phyloP scores from a whole-genome alignment of 2,888 invertebrate genomes.

The Neuroscelio doddi region DNA sequence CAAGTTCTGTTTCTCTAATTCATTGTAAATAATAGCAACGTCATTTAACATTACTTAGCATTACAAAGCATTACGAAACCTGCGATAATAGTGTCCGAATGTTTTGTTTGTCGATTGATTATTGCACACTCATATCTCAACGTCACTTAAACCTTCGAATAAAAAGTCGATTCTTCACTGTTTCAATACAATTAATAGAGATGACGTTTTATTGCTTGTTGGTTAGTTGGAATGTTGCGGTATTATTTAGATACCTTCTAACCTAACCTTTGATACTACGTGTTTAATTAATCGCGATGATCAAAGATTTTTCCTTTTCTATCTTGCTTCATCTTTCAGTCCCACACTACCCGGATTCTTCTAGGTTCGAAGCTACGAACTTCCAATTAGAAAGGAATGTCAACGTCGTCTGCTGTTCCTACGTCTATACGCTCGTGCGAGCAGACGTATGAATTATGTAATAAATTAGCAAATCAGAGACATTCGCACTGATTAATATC shows the following conservation, averaged over 20 bases:
- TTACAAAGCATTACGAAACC: slow-evolving; percentile 8
- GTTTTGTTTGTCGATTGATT: slow-evolving; percentile 18
- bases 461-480: slow-evolving; percentile 55
- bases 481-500: slow-evolving; percentile 44
- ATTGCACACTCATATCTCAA: background rate
- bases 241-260: slow-evolving; percentile 30
- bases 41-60: slow-evolving; percentile 12
- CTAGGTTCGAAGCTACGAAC: slow-evolving; percentile 43
- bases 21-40: too few relatives aligned
- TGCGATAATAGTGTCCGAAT: slow-evolving; percentile 16
- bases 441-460: slow-evolving; percentile 58
- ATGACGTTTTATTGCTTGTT: slow-evolving; percentile 11
- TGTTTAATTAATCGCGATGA: slow-evolving; percentile 46
- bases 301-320: slow-evolving; percentile 29
- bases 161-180: slow-evolving; percentile 3
- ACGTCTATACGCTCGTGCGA: slow-evolving; percentile 20
- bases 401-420: slow-evolving; percentile 24
- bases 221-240: slow-evolving; percentile 13
- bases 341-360: slow-evolving; percentile 29
- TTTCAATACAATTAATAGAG: slow-evolving; percentile 24
- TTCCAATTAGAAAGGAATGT: slow-evolving; percentile 56
- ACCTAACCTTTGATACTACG: slow-evolving; percentile 28
- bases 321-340: background rate
- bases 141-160: background rate
- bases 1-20: too few relatives aligned